Evolutionary conservation across 2,888 invertebrate species (phyloP), one percentile per base, ranked within the genome.

Genomic region (Agonopterix alstromeriana): DNA sequence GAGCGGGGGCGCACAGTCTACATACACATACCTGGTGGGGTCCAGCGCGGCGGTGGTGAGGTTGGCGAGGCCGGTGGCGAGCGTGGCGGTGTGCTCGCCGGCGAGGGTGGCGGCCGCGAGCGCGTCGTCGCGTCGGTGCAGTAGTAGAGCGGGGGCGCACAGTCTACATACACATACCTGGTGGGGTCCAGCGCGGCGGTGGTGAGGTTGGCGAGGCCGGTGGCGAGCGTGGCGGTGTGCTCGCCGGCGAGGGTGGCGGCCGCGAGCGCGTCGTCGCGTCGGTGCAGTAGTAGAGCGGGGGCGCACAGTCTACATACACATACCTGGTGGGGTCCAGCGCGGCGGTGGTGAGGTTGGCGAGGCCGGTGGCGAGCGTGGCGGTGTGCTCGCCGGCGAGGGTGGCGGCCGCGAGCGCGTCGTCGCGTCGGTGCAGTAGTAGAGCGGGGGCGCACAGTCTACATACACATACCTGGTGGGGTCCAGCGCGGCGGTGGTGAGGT

Each of bases 251-350:
- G 82, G 65, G 92, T 94, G 55, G 93, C 91, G 0, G 92, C 95
- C 48, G 91, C 86, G 56, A 97, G 94, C 56, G 89, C 84, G 80
- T 63, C n/a, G n/a, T n/a, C n/a, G n/a, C 70, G 49, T 83, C 84
- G 8, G 91, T 90, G 83, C 92, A 91, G 70, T 95, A 92, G 81
- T 94, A 95, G 78, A 95, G 89, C 67, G 94, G 90, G 43, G 92
- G 88, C 10, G 95, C 94, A 51, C 94, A n/a, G n/a, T 90, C 94
- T 95, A 95, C n/a, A n/a, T n/a, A n/a, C n/a, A n/a, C n/a, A n/a
- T n/a, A n/a, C n/a, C n/a, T n/a, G n/a, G n/a, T n/a, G n/a, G n/a
- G n/a, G 86, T 97, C 96, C 50, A 97, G 90, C 38, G 95, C 95
- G 70, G 48, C 46, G 43, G 51, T 38, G 40, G 43, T 46, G 9